phyloP scores from a whole-genome alignment of 2,888 invertebrate genomes.

The Spisula subtruncata region DNA sequence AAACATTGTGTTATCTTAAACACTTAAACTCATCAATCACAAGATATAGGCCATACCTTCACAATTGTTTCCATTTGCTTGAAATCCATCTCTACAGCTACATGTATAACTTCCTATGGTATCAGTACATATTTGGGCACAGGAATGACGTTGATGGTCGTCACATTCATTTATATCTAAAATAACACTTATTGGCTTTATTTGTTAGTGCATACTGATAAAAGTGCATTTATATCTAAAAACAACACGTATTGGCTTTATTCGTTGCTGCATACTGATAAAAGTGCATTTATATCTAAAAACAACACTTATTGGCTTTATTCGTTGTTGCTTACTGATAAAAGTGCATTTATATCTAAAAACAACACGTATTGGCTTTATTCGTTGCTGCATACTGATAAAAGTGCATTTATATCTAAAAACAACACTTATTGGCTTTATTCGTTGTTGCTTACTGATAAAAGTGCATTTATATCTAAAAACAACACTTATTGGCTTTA shows the following conservation, averaged over 20 bases:
- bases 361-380: too few species aligned
- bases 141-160: conserved; percentile 4
- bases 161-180: conserved; percentile 29
- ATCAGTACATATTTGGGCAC: conserved; percentile 57
- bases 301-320: too few species aligned
- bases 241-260: too few species aligned
- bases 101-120: conserved; percentile 62
- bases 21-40: too few species aligned
- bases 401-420: conserved; percentile 6
- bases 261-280: conserved; percentile 21
- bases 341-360: conserved; percentile 6
- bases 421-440: too few species aligned
- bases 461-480: conserved; percentile 6
- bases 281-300: conserved; percentile 6
- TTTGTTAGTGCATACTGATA: conserved; percentile 22
- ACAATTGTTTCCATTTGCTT: neutral
- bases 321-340: conserved; percentile 17
- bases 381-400: conserved; percentile 21
- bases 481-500: too few species aligned
- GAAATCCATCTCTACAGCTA: conserved; percentile 62
- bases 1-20: too few species aligned
- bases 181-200: too few species aligned
- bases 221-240: neutral
- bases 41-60: neutral
- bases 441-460: conserved; percentile 17